Evolutionary conservation across 2,888 invertebrate species (phyloP), one percentile per base, ranked within the genome.

Genomic region (Celastrina argiolus): DNA sequence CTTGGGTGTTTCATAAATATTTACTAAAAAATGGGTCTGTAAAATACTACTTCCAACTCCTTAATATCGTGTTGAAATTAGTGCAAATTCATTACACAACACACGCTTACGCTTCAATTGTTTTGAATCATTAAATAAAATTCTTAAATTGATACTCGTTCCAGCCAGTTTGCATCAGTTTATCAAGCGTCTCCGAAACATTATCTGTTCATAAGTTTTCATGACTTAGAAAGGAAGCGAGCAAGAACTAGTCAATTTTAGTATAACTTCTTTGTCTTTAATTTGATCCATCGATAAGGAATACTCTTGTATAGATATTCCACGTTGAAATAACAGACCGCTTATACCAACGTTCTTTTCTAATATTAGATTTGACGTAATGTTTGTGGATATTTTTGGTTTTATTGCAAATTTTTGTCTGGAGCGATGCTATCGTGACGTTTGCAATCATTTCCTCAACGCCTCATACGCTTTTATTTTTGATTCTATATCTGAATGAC

Each of bases 71-170:
- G 0, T 61, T 2, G 61, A 36, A 22, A 16, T 36, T 61, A 36
- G 34, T 14, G 18, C 36, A 22, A 28, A 42, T 67, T 74, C 76
- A 74, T 82, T 78, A 82, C 83, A 75, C 80, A 81, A 74, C 71
- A 75, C 73, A 63, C 70, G 61, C 71, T 71, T 41, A 56, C 67
- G 58, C 79, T 74, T 80, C 83, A 87, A 88, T 88, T 88, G 86
- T 83, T 83, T 83, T 81, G 84, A 83, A 86, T 84, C 81, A 81
- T 78, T 78, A 76, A 72, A 81, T 77, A 74, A 80, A 83, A 81
- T 78, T 77, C 78, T 78, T 83, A 79, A 84, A 88, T 87, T 87
- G 81, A 81, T 83, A 81, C 89, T 76, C 70, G 86, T 81, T 82
- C 69, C 67, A 80, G 74, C 88, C 77, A 76, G 88, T 78, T 83